Percentiles rank a stretch among this genome's conserved stretches.
phyloP scores from a whole-genome alignment of 2,113 vertebrate genomes.

The Seriola rivoliana region DNA sequence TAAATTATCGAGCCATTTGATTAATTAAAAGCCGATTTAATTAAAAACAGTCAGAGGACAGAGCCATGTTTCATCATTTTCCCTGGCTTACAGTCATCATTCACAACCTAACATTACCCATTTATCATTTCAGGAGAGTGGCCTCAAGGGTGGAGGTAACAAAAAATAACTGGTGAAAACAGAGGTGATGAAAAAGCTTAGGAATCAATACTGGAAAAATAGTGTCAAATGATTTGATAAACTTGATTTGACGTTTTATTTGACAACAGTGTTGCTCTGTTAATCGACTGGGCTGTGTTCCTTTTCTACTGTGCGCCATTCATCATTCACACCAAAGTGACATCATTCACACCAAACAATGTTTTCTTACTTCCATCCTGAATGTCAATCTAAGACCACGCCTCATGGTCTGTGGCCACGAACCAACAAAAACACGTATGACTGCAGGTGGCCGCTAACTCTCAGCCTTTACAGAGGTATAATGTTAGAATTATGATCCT shows the following conservation, averaged over 20 bases:
- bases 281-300: not conserved
- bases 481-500: not conserved
- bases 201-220: not conserved
- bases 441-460: not conserved
- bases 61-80: not conserved
- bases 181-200: no score
- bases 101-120: not conserved
- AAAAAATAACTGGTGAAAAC: not conserved
- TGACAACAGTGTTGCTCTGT: not conserved
- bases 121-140: constrained; percentile 3
- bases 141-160: not conserved
- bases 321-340: not conserved
- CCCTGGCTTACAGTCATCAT: not conserved
- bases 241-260: not conserved
- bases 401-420: not conserved
- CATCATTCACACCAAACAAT: not conserved
- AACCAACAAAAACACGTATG: not conserved
- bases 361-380: not conserved
- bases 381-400: no score
- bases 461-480: not conserved
- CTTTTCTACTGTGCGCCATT: not conserved
- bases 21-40: not conserved
- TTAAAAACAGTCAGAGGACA: not conserved
- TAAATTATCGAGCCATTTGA: not conserved
- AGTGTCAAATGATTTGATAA: not conserved